phyloP scores from a whole-genome alignment of 2,797 vertebrate species.

The Bovichtus diacanthus region DNA sequence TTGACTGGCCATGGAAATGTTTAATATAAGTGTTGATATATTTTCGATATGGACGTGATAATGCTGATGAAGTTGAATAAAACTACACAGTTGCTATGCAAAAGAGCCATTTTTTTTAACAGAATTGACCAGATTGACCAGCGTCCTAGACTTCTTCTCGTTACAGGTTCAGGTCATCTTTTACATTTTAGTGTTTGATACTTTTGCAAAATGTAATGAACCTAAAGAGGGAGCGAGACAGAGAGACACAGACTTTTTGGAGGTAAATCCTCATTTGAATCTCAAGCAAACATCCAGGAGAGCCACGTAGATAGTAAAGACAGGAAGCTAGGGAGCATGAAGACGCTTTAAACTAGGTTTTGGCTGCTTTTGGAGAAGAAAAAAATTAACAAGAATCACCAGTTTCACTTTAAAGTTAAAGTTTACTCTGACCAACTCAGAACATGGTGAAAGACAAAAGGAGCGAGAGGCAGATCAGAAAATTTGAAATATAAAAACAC shows the following conservation, averaged over 20 bases:
- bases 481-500: background rate
- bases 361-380: background rate
- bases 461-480: background rate
- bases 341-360: no score
- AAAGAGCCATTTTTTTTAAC: slow-evolving; percentile 4
- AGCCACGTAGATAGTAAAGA: no score
- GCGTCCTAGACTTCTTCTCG: background rate
- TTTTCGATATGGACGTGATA: slow-evolving; percentile 56
- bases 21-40: slow-evolving; percentile 36
- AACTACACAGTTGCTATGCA: slow-evolving; percentile 66
- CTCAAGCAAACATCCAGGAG: no score
- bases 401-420: background rate
- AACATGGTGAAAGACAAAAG: no score
- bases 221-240: background rate
- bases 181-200: background rate
- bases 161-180: background rate
- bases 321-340: no score
- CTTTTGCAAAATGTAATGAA: background rate
- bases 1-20: slow-evolving; percentile 31
- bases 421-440: background rate
- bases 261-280: no score
- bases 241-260: no score
- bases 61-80: slow-evolving; percentile 43
- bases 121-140: background rate
- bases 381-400: no score